phyloP scores from a whole-genome alignment of 2,797 vertebrate species.

The Xyrichtys novacula region DNA sequence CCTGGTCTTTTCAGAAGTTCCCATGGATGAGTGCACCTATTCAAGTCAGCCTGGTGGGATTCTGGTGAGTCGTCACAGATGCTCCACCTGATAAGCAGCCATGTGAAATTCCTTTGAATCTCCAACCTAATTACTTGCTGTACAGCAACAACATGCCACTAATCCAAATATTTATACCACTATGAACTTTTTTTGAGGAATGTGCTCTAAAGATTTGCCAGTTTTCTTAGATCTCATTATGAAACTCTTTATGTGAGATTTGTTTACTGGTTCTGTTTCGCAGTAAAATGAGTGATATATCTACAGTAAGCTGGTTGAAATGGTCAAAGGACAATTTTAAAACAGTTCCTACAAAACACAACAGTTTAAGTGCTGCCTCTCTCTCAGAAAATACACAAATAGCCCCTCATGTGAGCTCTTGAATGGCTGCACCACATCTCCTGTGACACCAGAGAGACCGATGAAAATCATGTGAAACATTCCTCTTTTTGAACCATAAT shows the following conservation, averaged over 20 bases:
- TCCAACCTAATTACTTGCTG: constrained; percentile 2
- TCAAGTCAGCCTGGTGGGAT: constrained; percentile 96
- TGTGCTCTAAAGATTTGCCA: neutral
- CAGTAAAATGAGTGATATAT: neutral
- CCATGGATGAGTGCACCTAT: constrained; percentile 99
- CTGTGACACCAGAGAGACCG: neutral
- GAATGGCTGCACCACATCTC: neutral
- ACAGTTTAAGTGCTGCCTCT: neutral
- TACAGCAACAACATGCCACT: neutral
- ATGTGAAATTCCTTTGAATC: constrained; percentile 38
- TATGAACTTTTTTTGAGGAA: neutral
- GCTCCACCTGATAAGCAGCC: constrained; percentile 56
- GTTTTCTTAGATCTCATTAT: neutral
- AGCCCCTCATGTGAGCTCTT: neutral
- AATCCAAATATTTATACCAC: neutral
- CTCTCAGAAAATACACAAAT: neutral
- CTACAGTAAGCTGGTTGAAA: neutral
- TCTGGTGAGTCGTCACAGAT: constrained; percentile 92
- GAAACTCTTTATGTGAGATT: neutral
- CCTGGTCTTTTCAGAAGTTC: constrained; percentile 89
- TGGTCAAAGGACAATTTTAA: neutral
- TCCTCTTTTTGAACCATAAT: constrained; percentile 11
- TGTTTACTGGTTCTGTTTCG: neutral
- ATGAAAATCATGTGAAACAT: constrained; percentile 13
- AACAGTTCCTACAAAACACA: neutral